These are phyloP conservation scores for Amphilophus citrinellus DNA, from an alignment of 2,113 vertebrate species.

Conservation along the genomic window DNA sequence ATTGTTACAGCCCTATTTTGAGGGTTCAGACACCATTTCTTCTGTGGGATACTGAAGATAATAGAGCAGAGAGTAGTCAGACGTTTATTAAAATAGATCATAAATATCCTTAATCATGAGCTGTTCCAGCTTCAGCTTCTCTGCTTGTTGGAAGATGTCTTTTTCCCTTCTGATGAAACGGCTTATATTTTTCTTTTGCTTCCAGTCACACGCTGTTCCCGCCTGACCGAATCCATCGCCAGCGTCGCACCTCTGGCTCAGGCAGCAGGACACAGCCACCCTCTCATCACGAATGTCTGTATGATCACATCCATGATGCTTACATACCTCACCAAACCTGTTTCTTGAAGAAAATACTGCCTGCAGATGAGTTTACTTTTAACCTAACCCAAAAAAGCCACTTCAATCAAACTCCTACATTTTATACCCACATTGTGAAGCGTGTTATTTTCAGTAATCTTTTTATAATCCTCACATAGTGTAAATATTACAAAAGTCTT, in stretches of 20 bases:
- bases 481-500: background rate
- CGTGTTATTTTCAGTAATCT: background rate
- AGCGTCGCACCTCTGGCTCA: no score
- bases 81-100: background rate
- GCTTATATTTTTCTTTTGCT: background rate
- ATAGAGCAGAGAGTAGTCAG: background rate
- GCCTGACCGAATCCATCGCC: background rate
- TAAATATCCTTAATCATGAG: background rate
- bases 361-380: background rate
- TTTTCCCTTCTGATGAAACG: background rate
- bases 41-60: background rate
- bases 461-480: constrained; percentile 2
- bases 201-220: no score
- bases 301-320: background rate
- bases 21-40: background rate
- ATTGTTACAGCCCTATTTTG: background rate
- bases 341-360: background rate
- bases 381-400: background rate
- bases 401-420: background rate
- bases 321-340: background rate
- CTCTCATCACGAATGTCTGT: background rate
- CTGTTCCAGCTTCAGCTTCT: background rate
- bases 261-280: background rate
- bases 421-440: constrained; percentile 20
- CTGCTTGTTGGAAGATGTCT: background rate